Base-by-base conservation (phyloP, 2,888 invertebrate genomes). In the Eucriotettix oculatus region DNA sequence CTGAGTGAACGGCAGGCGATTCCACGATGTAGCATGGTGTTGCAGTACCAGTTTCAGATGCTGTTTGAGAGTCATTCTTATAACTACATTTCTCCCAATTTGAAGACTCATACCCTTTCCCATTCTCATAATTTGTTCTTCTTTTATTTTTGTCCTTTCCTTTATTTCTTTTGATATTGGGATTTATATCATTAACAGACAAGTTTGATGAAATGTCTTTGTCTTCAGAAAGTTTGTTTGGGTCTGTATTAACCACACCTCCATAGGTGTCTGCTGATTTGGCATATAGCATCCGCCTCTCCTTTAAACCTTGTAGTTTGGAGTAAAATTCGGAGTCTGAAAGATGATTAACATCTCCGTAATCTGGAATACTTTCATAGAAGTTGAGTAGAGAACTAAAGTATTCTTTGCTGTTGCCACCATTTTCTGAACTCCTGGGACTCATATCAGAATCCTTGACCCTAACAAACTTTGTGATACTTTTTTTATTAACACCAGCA, bases 321-420 rank as follows among this genome's bases (percentile, higher is more conserved):
- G 80, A 80, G 69, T 86, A 85, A 71, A 89, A 89, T 67, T 90
- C 88, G 61, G 80, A 82, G 62, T 82, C 82, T 0, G 86, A 82
- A 65, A 89, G 74, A 73, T 89, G 87, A 70, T 86, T 81, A 2
- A 90, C 79, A 57, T 89, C 87, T 61, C 80, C 80, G 65, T 89
- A 89, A 69, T 89, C 87, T 60, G 89, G 89, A 69, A 89, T 89
- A 68, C 86, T 88, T 58, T 82, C 81, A 66, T 85, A 83, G 71
- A 89, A 87, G 62, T 87, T 82, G 61, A 86, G 77, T 64, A 87
- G 76, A 57, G 82, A 82, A 61, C 75, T 74, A 56, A 80, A 73
- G 52, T 80, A 76, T 57, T 80, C 79, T 16, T 62, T 59, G 17
- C 2, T 48, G 16, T 42, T n/a, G 42, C 11, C 16, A n/a, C 16